Evolutionary conservation across 2,888 invertebrate genomes (phyloP).

Genomic region (Rapana venosa): DNA sequence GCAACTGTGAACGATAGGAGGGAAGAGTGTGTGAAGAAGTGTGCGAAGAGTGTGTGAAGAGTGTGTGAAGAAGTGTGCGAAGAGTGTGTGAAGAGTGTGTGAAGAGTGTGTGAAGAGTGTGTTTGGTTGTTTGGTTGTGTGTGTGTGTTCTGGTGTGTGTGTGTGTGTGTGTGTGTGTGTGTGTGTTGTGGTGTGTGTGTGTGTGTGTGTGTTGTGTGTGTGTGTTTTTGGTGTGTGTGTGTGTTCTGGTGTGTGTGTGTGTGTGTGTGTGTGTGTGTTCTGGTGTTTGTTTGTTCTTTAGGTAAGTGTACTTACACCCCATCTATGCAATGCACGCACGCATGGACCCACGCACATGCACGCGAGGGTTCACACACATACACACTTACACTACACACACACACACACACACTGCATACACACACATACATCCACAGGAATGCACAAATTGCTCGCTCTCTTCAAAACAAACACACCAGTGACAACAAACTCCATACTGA

Average conservation of each 20-base stretch:
- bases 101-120: no score
- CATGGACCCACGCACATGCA: neutral
- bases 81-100: neutral
- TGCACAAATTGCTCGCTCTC: no score
- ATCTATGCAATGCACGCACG: neutral
- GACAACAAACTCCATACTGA: no score
- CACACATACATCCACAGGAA: no score
- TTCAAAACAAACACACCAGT: no score
- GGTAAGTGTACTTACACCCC: neutral
- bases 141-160: neutral
- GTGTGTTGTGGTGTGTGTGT: neutral
- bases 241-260: neutral
- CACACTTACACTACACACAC: no score
- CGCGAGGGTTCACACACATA: no score
- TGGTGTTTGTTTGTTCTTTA: neutral
- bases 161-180: neutral
- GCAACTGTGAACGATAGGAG: neutral
- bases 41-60: neutral
- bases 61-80: neutral
- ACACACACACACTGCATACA: no score
- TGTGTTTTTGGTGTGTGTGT: neutral
- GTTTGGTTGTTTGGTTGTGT: neutral
- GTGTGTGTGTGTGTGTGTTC: neutral
- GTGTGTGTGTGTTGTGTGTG: neutral
- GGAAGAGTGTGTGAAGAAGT: neutral